Evolutionary conservation across 2,113 vertebrate genomes (phyloP).

Genomic region (Cyphomyrus plagiostoma): DNA sequence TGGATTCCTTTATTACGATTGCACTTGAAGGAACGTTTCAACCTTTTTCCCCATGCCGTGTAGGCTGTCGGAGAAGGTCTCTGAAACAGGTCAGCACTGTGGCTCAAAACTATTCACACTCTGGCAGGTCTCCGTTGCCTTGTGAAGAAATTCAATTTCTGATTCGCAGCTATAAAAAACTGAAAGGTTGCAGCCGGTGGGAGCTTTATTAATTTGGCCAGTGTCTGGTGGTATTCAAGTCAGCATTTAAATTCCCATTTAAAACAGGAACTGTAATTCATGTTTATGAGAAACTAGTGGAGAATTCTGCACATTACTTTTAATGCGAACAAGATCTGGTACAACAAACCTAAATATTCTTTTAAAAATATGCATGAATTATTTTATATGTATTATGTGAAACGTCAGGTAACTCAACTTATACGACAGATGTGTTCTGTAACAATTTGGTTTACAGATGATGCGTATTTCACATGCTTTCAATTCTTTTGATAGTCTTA

Average conservation of each 20-base stretch:
- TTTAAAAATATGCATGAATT: not conserved
- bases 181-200: not conserved
- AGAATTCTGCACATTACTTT: not conserved
- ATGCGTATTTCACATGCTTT: not conserved
- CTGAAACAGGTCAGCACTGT: slow-evolving; percentile 20
- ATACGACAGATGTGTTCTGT: not conserved
- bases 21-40: slow-evolving; percentile 13
- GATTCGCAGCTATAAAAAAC: not conserved
- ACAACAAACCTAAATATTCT: not conserved
- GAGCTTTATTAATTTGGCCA: not conserved
- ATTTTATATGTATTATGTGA: not conserved
- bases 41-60: not conserved
- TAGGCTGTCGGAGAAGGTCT: slow-evolving; percentile 7
- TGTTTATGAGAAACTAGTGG: not conserved
- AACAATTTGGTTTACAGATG: not conserved
- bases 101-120: slow-evolving; percentile 28
- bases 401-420: not conserved
- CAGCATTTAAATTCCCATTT: not conserved
- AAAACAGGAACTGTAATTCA: not conserved
- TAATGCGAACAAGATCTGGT: not conserved
- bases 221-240: not conserved
- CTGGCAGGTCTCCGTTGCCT: not conserved
- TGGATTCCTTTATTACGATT: slow-evolving; percentile 3
- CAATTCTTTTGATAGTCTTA: not conserved
- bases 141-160: not conserved